Base-by-base conservation (phyloP, 2,888 invertebrate species). In the Mythimna impura region DNA sequence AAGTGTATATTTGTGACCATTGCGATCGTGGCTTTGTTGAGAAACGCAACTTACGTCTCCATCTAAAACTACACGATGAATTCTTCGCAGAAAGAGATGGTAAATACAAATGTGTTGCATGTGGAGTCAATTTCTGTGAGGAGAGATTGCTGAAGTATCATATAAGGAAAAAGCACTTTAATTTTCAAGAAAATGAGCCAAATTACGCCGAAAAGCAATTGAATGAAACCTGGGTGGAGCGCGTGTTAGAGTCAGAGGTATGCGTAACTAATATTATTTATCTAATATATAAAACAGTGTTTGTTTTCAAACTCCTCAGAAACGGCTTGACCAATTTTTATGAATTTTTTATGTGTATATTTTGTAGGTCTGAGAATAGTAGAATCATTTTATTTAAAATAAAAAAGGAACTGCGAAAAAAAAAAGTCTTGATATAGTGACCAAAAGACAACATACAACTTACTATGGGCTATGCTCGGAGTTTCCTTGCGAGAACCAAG, bases 171-270 rank as follows among this genome's bases (percentile, higher is more conserved):
- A 84, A 87, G 3, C 95, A 95, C 75, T 92, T 91, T 22, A 93
- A 94, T 61, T 79, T 91, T 0, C 75, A 90, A 20, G 55, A 76
- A 0, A 78, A 85, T 4, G 81, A 82, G 22, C 80, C 89, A 0
- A 57, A 55, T 0, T 81, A 90, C 43, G 64, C 89, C 0, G 86
- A 86, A 4, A 94, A 92, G 68, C 79, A 85, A 0, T 40, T 90
- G 0, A 94, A 94, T n/a, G 94, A 94, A 3, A 92, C 92, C 0
- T 95, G 95, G 95, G 83, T 94, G 0, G 95, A 95, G 73, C 77
- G 87, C 0, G 91, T 94, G 0, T 82, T 87, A 5, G 88, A 92
- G 58, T 86, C 91, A 0, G 86, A 92, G 66, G 85, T 88, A 0
- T 93, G 89, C 10, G 94, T 94, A 36, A 7, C 36, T 7, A 36